These are phyloP conservation scores for Drosophila falleni DNA, from an alignment of 2,888 invertebrate genomes.

Conservation along the genomic window DNA sequence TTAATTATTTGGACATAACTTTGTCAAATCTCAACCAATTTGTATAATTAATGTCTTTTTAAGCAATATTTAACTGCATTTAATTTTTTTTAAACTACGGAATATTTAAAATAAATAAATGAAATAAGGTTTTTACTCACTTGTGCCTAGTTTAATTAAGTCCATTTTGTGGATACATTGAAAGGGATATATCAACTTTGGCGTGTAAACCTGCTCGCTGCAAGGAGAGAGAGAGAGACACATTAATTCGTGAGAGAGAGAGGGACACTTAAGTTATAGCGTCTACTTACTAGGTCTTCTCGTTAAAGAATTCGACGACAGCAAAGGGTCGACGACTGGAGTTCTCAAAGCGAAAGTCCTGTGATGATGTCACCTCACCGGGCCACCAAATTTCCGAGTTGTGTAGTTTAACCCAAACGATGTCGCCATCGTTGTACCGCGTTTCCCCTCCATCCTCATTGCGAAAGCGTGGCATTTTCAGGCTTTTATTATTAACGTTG, in stretches of 20 bases:
- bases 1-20: too few relatives aligned
- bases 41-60: too few relatives aligned
- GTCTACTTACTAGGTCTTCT: slow-evolving; percentile 91
- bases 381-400: slow-evolving; percentile 92
- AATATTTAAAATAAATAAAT: too few relatives aligned
- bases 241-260: not conserved
- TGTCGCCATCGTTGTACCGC: slow-evolving; percentile 88
- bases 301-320: slow-evolving; percentile 94
- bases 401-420: slow-evolving; percentile 94
- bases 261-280: not conserved
- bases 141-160: slow-evolving; percentile 92
- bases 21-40: too few relatives aligned
- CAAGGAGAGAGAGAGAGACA: slow-evolving; percentile 29
- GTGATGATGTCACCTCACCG: slow-evolving; percentile 90
- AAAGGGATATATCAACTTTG: slow-evolving; percentile 91
- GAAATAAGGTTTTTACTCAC: slow-evolving; percentile 85
- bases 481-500: not conserved
- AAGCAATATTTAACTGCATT: too few relatives aligned
- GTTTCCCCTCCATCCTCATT: slow-evolving; percentile 34
- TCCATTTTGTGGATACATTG: slow-evolving; percentile 92
- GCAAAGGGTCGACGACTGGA: slow-evolving; percentile 91
- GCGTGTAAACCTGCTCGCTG: slow-evolving; percentile 92
- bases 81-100: too few relatives aligned
- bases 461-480: slow-evolving; percentile 67
- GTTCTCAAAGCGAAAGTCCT: slow-evolving; percentile 88